Conservation (phyloP, 2,888 invertebrate species). For the Oscheius sp. region DNA sequence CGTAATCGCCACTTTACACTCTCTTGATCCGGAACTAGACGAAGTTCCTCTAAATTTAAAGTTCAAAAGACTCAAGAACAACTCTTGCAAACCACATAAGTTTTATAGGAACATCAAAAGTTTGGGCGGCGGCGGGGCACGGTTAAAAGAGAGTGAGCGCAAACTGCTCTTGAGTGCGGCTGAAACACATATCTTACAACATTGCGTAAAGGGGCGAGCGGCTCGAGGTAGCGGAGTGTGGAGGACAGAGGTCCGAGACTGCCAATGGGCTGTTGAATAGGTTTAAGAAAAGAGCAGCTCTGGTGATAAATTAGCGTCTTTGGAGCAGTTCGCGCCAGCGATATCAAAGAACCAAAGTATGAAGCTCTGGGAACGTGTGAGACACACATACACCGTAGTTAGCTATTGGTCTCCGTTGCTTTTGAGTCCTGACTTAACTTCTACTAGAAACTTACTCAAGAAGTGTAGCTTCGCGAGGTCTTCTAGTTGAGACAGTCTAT, state of each 20-base stretch:
- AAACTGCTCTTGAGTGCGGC: constrained; percentile 20
- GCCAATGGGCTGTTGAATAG: not conserved
- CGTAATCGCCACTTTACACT: constrained; percentile 2
- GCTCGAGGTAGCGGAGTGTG: no score
- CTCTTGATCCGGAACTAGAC: not conserved
- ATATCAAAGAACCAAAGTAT: no score
- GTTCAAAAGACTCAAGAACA: not conserved
- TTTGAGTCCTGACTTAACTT: no score
- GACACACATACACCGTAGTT: no score
- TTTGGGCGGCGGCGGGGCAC: not conserved
- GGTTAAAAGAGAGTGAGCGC: not conserved
- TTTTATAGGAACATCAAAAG: not conserved
- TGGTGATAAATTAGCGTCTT: no score
- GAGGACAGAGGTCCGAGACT: not conserved
- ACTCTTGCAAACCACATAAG: not conserved
- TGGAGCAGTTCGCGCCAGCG: no score
- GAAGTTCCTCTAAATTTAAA: not conserved
- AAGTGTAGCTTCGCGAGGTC: no score
- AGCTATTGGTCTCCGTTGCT: no score
- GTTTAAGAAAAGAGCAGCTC: not conserved
- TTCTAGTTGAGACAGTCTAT: no score
- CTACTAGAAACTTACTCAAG: no score
- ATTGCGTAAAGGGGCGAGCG: constrained; percentile 1
- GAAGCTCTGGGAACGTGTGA: no score
- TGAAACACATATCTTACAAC: constrained; percentile 27